Evolutionary conservation across 2,888 invertebrate species (phyloP).

Genomic region (Bombyx huttoni): DNA sequence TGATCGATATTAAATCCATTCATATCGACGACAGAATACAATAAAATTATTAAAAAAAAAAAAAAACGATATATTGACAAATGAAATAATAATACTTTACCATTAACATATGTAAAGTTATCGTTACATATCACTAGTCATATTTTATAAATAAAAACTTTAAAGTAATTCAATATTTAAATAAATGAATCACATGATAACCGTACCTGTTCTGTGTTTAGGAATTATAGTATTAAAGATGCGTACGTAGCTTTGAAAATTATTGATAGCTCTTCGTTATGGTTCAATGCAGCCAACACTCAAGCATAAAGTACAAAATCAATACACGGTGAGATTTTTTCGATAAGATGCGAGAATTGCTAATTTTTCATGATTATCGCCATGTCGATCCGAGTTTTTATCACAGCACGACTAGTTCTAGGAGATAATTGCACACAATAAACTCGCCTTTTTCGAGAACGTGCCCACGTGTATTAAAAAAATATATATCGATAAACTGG

Average conservation of each 20-base stretch:
- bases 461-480: no score
- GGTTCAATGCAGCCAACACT: not conserved
- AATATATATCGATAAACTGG: no score
- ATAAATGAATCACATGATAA: constrained; percentile 38
- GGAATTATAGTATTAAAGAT: constrained; percentile 43
- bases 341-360: no score
- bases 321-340: no score
- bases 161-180: constrained; percentile 21
- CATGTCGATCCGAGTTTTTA: no score
- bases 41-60: constrained; percentile 9
- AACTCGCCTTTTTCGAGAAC: no score
- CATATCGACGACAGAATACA: not conserved
- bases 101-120: constrained; percentile 56
- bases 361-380: no score
- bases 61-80: constrained; percentile 13
- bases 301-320: not conserved
- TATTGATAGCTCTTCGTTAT: not conserved
- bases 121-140: constrained; percentile 71
- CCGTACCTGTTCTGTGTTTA: constrained; percentile 70
- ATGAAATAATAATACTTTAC: constrained; percentile 34
- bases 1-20: constrained; percentile 17
- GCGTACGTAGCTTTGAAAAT: not conserved
- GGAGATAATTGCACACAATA: no score
- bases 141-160: constrained; percentile 40
- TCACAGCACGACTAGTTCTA: no score